Base-by-base conservation (phyloP, 2,888 invertebrate genomes). In the Drosophila eohydei region DNA sequence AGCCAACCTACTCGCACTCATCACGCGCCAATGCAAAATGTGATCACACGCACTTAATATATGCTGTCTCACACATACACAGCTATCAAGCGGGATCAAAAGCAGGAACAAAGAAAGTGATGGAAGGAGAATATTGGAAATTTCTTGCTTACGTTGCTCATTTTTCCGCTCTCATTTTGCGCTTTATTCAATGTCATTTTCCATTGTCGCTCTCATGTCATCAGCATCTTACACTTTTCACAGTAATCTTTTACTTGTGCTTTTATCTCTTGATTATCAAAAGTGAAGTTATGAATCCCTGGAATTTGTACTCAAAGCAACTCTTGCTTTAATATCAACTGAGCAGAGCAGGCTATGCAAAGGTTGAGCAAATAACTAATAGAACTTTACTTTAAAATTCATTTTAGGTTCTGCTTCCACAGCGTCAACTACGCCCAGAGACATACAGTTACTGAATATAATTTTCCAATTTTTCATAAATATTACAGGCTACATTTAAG, bases 401-500 rank as follows among this genome's bases (percentile, higher is more conserved):
- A 74, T 63, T 74, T 68, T 36, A 43, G n/a, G 38, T 74, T 64
- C 59, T 50, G 51, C 41, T 48, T 68, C 34, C 63, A 74, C 46
- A 63, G 74, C 56, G 69, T 54, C 59, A 74, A 74, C 74, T n/a
- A 56, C 68, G 46, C 65, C 41, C 52, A 46, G 46, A 77, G 34
- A 61, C 46, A 43, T 21, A 66, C 56, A 59, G 51, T 32, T 26
- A 32, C 26, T 21, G 44, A 71, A 61, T 30, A 38, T 28, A 40
- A 51, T 46, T 58, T 62, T 44, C 11, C 11, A 61, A 56, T 52
- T 32, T 21, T 28, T n/a, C 2, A 16, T 6, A 41, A 28, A 46
- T 59, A 9, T 48, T 2, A 5, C 16, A 21, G n/a, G 12, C 38
- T 28, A 41, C 26, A 44, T 28, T 51, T 40, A 55, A 55, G 26